Evolutionary conservation across 1,140 invertebrate genomes (phyloP).

Genomic region (Neocloeon triangulifer): DNA sequence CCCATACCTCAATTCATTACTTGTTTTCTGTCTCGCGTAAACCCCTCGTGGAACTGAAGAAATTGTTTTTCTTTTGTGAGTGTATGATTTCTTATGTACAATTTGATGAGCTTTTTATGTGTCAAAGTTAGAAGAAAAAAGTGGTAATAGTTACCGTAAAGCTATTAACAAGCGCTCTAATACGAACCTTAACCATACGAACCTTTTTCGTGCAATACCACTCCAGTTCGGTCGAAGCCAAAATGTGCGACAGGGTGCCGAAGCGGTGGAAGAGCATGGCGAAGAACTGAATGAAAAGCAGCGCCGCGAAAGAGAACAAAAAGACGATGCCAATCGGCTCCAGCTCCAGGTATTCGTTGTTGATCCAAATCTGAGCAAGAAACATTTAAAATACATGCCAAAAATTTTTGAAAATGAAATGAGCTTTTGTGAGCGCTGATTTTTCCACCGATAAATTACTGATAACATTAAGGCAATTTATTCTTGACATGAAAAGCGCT

Average conservation of each 20-base stretch:
- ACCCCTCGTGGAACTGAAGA: too few relatives aligned
- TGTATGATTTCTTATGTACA: too few relatives aligned
- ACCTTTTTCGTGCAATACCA: conserved; percentile 13
- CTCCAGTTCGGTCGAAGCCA: conserved; percentile 44
- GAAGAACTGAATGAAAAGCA: conserved; percentile 54
- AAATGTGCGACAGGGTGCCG: conserved; percentile 58
- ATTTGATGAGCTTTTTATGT: too few relatives aligned
- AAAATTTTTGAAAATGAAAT: conserved; percentile 1
- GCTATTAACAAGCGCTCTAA: too few relatives aligned
- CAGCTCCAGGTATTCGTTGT: conserved; percentile 30
- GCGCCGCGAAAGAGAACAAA: conserved; percentile 44
- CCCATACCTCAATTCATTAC: too few relatives aligned
- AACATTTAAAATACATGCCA: conserved; percentile 1
- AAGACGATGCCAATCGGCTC: conserved; percentile 61
- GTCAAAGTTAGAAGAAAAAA: too few relatives aligned
- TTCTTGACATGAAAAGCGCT: background rate
- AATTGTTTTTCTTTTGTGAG: too few relatives aligned
- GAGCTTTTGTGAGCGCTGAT: too few relatives aligned
- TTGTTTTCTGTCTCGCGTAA: too few relatives aligned
- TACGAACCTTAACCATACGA: too few relatives aligned
- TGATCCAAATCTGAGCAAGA: conserved; percentile 19
- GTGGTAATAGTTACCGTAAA: too few relatives aligned
- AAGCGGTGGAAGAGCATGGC: conserved; percentile 72
- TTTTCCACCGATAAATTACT: background rate
- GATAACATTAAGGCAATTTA: background rate